Evolutionary conservation across 2,113 vertebrate genomes (phyloP).

Genomic region (Mustelus asterias): DNA sequence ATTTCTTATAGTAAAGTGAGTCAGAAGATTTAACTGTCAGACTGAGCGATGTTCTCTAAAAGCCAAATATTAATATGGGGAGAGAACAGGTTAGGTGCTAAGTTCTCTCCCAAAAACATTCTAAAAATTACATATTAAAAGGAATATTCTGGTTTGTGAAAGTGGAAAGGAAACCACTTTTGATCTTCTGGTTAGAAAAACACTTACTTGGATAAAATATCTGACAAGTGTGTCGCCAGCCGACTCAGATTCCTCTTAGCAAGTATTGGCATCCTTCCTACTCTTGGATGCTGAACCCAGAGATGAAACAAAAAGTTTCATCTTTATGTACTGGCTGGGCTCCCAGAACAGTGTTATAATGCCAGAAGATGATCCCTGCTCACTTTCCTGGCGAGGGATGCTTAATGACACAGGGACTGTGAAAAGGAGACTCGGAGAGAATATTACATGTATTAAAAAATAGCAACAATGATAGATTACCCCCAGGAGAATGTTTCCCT

Average conservation of each 20-base stretch:
- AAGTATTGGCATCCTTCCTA: slow-evolving; percentile 1
- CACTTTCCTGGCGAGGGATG: background rate
- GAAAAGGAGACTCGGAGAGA: background rate
- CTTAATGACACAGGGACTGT: background rate
- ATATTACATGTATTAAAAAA: background rate
- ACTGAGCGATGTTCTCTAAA: background rate
- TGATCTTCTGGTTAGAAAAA: slow-evolving; percentile 1
- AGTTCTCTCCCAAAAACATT: background rate
- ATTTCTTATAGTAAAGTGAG: background rate
- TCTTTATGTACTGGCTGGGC: background rate
- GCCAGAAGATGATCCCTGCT: background rate
- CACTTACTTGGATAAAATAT: background rate
- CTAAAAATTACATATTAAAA: background rate
- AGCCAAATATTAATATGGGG: background rate
- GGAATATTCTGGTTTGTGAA: background rate
- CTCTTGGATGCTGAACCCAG: background rate
- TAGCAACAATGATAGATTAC: background rate
- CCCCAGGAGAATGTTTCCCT: background rate
- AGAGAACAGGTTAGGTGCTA: background rate
- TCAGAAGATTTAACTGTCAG: background rate
- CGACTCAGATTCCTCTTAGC: background rate
- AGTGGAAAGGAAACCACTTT: background rate
- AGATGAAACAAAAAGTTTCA: slow-evolving; percentile 3
- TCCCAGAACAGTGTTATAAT: background rate
- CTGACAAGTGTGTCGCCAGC: background rate